Evolutionary conservation across 2,888 invertebrate genomes (phyloP).

Genomic region (Ecliptopera silaceata): DNA sequence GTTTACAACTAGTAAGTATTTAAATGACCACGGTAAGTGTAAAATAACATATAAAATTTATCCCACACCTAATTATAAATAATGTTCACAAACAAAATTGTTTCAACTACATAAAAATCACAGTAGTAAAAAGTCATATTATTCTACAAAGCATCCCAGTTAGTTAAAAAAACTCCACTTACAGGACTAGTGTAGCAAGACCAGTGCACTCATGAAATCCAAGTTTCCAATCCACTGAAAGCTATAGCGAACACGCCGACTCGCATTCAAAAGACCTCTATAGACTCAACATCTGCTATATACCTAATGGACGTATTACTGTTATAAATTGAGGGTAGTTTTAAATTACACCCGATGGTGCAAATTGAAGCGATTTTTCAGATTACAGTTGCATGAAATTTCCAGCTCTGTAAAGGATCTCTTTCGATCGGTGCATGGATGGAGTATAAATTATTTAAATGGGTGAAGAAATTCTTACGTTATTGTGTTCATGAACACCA

Average conservation of each 20-base stretch:
- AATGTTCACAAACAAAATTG: too few relatives aligned
- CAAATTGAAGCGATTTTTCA: constrained; percentile 29
- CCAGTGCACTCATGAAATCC: constrained; percentile 31
- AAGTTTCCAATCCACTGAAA: constrained; percentile 51
- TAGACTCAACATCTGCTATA: constrained; percentile 28
- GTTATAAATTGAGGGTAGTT: constrained; percentile 27
- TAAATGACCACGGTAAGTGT: too few relatives aligned
- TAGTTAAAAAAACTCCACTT: too few relatives aligned
- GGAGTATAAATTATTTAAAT: neutral
- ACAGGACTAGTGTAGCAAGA: neutral
- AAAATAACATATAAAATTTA: too few relatives aligned
- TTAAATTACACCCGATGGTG: constrained; percentile 24
- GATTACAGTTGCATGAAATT: constrained; percentile 9
- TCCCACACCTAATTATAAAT: too few relatives aligned
- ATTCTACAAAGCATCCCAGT: too few relatives aligned
- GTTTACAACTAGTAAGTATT: too few relatives aligned
- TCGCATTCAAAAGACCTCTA: constrained; percentile 26
- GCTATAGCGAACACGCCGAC: constrained; percentile 35
- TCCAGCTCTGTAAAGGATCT: constrained; percentile 3
- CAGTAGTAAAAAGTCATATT: too few relatives aligned
- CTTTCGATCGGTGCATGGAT: neutral
- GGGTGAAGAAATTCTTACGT: neutral
- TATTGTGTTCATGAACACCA: too few relatives aligned
- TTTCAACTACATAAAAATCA: too few relatives aligned
- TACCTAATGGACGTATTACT: constrained; percentile 32